Base-by-base conservation (phyloP, 1,140 invertebrate species). In the Nasonia vitripennis region DNA sequence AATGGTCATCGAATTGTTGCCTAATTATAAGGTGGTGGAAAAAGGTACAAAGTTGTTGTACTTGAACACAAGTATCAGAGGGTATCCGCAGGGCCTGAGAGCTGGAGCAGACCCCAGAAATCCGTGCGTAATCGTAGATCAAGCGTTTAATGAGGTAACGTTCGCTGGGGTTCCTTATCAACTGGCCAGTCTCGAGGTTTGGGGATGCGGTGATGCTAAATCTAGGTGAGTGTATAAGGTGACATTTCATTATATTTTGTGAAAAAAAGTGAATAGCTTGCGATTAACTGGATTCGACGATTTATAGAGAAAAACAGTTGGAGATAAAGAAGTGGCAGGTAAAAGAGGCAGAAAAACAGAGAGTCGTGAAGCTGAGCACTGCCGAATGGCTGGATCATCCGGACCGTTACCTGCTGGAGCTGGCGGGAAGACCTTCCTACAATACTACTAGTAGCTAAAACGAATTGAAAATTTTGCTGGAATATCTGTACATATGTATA, bases 301-400 rank as follows among this genome's bases (percentile, higher is more conserved):
- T 90, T 68, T 81, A n/a, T 55, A 95, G 97, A 70, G 97, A 98
- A 91, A 95, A 95, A 45, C 97, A 98, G 92, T 91, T 97, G 83
- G 97, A 98, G 87, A 96, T 98, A 84, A 98, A 98, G 91, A 97
- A 97, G 88, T 98, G 97, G 97, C 97, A 98, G 91, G 95, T 97
- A 0, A 96, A 96, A 89, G 96, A 98, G 92, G 96, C 96, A 1
- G 97, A 98, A 92, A 95, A 96, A 87, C 96, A 97, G 86, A 92
- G 96, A 74, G 94, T 94, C 31, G 96, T 98, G 5, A 98, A 98
- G 91, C 91, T 98, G 77, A 97, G 96, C 70, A 95, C 96, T 0
- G 95, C 95, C 27, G 97, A 98, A 91, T 98, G 98, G 98, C 94
- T 97, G 87, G 97, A 98, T 91, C 97, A 98, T 94, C 98, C 98